Evolutionary conservation across 1,140 invertebrate genomes (phyloP), one percentile per base, ranked within the genome.

Genomic region (Drosophila sucinea): DNA sequence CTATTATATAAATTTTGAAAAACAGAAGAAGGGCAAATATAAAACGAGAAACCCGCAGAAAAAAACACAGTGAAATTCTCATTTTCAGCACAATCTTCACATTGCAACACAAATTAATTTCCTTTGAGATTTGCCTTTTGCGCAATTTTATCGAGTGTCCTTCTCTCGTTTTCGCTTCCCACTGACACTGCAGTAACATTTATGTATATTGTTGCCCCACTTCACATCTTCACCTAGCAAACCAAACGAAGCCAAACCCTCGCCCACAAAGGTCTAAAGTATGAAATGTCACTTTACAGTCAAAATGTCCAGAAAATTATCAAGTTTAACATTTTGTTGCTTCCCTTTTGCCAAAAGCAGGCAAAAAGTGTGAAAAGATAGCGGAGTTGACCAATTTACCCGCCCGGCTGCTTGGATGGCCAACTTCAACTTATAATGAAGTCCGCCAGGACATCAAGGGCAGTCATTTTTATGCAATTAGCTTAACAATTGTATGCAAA

Each of bases 91-190:
- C 79, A 73, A 81, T 86, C 82, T 86, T 79, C 79, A 87, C 82
- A 86, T 86, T 86, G 83, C 82, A 86, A 82, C 76, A 86, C 79
- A 86, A 86, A 86, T 86, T 86, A 86, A 86, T 86, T 86, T 86
- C 83, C 83, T 82, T 82, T 68, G 83, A 87, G 83, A 82, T 79
- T 86, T 86, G 75, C 73, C 72, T 79, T 77, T 73, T 86, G 79
- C 76, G 67, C 83, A 86, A 86, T 75, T 86, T 86, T 86, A 86
- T 86, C 82, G 82, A 76, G 75, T 71, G 79, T 73, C 82, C 74
- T 72, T 61, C 70, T 72, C 64, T 56, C 61, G 60, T 61, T 60
- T 23, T 63, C 56, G 38, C 41, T 54, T 56, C 75, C 65, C 73
- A 55, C 33, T 30, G 41, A 10, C 57, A 58, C 44, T 81, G 82